Evolutionary conservation across 2,888 invertebrate species (phyloP), one percentile per base, ranked within the genome.

Genomic region (Ophion costatus): DNA sequence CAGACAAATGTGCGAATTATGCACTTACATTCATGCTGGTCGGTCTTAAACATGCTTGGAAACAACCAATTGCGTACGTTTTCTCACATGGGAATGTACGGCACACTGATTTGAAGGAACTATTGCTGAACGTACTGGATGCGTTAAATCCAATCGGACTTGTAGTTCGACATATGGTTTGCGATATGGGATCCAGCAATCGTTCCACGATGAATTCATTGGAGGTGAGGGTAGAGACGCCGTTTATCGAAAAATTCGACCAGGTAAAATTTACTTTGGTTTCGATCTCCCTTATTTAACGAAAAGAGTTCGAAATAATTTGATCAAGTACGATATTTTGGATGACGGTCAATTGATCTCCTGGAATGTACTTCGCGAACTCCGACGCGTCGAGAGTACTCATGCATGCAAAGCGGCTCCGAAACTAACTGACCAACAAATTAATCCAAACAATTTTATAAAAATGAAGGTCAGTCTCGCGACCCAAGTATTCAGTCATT

Each of bases 1-100:
- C 57, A 0, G 80, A 86, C 4, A 20, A 82, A 33, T 10, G 78
- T 9, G 89, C 88, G 4, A 89, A 85, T 33, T 83, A 88, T 42
- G 88, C 87, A n/a, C 77, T 90, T 22, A 88, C 88, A 2, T 89
- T 90, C 45, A 89, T 90, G 88, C 22, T 89, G 5, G 5, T 67
- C 33, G 89, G 89, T 2, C 45, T 88, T 2, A 85, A 82, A 33
- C 86, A 83, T 6, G 73, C 86, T 10, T 90, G 89, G 90, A 88
- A 89, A 61, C 88, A 89, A 61, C 87, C 88, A 0, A 77, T 90
- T 38, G 81, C 86, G 57, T 90, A 88, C 76, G 87, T 84, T 75
- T 64, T 89, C 33, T 87, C 69, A 86, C 87, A 10, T 61, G 83
- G 83, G 29, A 80, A 82, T 22, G 81, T 85, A 80, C 89, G 11